phyloP scores from a whole-genome alignment of 2,888 invertebrate species.

The Steinernema hermaphroditum region DNA sequence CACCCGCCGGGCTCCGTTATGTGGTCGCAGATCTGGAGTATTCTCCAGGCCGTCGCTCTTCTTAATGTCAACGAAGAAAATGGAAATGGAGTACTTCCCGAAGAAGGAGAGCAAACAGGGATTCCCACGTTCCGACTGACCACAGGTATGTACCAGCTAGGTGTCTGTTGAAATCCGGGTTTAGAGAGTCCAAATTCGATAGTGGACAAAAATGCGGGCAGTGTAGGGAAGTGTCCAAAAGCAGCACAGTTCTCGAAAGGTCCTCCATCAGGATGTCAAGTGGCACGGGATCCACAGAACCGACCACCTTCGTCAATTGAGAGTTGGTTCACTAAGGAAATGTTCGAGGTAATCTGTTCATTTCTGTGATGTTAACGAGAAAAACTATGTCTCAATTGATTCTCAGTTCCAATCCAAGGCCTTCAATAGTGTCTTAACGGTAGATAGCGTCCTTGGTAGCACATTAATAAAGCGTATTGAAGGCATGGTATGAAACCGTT shows the following conservation, averaged over 20 bases:
- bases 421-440: too few species aligned
- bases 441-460: too few species aligned
- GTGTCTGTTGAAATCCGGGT: not conserved
- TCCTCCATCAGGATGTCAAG: conserved; percentile 43
- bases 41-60: not conserved
- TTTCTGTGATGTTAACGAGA: too few species aligned
- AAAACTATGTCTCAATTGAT: too few species aligned
- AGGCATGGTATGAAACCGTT: too few species aligned
- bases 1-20: not conserved
- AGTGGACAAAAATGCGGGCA: conserved; percentile 37
- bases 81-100: not conserved
- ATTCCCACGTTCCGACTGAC: not conserved
- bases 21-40: conserved; percentile 7
- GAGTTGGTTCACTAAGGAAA: conserved; percentile 52
- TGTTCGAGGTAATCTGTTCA: conserved; percentile 43
- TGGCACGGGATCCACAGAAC: conserved; percentile 50
- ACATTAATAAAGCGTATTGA: too few species aligned
- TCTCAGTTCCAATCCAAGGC: too few species aligned
- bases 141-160: not conserved
- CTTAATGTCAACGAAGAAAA: not conserved
- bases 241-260: conserved; percentile 42
- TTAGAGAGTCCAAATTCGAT: not conserved
- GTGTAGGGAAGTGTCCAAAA: conserved; percentile 39
- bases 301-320: conserved; percentile 47
- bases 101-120: not conserved